phyloP scores from a whole-genome alignment of 2,888 invertebrate genomes.

The Conops quadrifasciatus region DNA sequence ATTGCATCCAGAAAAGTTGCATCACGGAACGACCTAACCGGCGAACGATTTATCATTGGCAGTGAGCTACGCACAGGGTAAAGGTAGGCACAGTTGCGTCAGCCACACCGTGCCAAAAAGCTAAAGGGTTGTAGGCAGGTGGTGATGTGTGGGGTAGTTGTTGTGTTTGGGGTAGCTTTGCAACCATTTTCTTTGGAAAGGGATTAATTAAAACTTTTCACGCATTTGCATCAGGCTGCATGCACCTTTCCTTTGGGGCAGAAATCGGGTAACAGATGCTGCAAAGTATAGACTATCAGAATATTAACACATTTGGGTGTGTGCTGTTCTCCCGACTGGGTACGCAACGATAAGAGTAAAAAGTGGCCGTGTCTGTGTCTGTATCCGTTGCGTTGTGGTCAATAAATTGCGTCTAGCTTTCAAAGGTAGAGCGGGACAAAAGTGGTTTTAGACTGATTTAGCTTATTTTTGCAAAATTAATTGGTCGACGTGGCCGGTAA shows the following conservation, averaged over 20 bases:
- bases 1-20: not conserved
- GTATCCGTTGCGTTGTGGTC: not conserved
- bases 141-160: not conserved
- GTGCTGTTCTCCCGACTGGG: not conserved
- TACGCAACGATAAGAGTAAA: not conserved
- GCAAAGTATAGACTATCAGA: not conserved
- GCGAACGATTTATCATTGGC: slow-evolving; percentile 2
- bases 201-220: slow-evolving; percentile 40
- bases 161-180: no score
- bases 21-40: not conserved
- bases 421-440: not conserved
- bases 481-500: not conserved
- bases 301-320: not conserved
- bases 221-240: not conserved
- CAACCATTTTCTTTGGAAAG: slow-evolving; percentile 32
- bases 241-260: not conserved
- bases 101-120: not conserved
- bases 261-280: not conserved
- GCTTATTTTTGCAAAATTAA: slow-evolving; percentile 18
- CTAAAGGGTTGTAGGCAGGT: not conserved
- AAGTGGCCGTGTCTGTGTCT: not conserved
- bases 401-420: not conserved
- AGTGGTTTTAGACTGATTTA: slow-evolving; percentile 15
- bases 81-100: no score
- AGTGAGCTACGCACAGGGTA: not conserved